Percentiles rank a stretch among this genome's conserved stretches.
phyloP scores from a whole-genome alignment of 1,140 invertebrate genomes.

The Dreissena rostriformis region DNA sequence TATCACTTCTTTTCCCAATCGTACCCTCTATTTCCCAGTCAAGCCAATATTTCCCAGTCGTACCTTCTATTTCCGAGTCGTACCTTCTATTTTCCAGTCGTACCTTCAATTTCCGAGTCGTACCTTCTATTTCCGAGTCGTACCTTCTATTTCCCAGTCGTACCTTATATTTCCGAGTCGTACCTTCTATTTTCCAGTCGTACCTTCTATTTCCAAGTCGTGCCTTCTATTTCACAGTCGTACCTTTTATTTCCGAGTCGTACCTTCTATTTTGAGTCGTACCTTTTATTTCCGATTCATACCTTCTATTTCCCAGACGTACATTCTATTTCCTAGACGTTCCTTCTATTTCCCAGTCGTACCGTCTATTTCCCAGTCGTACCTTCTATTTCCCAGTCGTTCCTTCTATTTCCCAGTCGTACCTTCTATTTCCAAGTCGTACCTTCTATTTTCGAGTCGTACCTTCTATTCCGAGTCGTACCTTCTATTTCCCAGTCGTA shows the following conservation, averaged over 20 bases:
- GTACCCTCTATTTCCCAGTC: too few relatives aligned
- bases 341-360: not conserved
- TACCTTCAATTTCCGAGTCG: conserved; percentile 39
- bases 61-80: too few relatives aligned
- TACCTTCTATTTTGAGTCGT: conserved; percentile 33
- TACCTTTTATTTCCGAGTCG: not conserved
- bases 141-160: too few relatives aligned
- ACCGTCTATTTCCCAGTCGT: not conserved
- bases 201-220: not conserved
- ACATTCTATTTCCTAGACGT: too few relatives aligned
- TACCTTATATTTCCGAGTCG: too few relatives aligned
- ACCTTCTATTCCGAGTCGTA: not conserved
- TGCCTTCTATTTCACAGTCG: not conserved
- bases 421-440: not conserved
- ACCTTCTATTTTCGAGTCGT: not conserved
- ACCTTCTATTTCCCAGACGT: too few relatives aligned
- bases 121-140: conserved; percentile 24
- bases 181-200: not conserved
- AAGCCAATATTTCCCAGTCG: too few relatives aligned
- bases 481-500: conserved; percentile 57
- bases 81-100: not conserved
- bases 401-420: not conserved
- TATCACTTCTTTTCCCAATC: too few relatives aligned
- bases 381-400: conserved; percentile 58
- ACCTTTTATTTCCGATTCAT: conserved; percentile 28